Percentiles rank a stretch among this genome's conserved stretches.
Evolutionary conservation across 2,113 vertebrate species (phyloP).

Genomic region (Brienomyrus brachyistius): DNA sequence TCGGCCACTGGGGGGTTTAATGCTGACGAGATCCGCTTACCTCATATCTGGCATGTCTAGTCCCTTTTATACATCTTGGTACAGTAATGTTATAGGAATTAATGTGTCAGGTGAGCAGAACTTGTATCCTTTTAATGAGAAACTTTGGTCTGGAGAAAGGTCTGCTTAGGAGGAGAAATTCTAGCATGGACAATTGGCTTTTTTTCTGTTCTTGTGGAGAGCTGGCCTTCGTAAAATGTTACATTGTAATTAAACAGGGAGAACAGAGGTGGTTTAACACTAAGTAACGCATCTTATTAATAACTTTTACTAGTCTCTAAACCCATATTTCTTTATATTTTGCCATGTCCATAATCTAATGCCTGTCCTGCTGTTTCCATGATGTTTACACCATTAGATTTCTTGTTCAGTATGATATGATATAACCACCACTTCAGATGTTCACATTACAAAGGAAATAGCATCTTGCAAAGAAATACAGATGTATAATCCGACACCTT

Average conservation of each 20-base stretch:
- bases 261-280: background rate
- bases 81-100: background rate
- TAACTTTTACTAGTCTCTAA: background rate
- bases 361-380: background rate
- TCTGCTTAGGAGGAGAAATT: background rate
- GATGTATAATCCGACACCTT: background rate
- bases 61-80: background rate
- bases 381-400: background rate
- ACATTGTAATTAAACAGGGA: background rate
- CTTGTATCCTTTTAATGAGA: background rate
- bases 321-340: background rate
- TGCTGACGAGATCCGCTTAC: background rate
- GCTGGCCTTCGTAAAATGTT: background rate
- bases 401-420: background rate
- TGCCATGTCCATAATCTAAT: background rate
- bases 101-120: background rate
- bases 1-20: background rate
- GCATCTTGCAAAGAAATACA: background rate
- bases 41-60: background rate
- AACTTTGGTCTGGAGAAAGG: background rate
- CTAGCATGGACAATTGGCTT: background rate
- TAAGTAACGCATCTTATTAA: background rate
- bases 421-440: background rate
- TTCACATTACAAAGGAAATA: background rate
- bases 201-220: background rate